Base-by-base conservation (phyloP, 2,888 invertebrate species). In the Acronicta aceris region DNA sequence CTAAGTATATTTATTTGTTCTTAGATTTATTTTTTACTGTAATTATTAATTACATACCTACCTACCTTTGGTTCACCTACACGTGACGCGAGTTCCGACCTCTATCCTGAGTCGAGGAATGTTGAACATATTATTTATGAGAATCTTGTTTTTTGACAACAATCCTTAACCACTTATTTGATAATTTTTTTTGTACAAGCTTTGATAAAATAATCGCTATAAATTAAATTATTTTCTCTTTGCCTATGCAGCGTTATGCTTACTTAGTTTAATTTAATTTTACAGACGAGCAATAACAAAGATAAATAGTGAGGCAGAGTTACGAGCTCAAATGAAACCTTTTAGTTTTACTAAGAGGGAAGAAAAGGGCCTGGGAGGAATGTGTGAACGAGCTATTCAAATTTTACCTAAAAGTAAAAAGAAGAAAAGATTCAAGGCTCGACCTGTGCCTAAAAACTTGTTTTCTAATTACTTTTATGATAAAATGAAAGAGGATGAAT, bases 381-480 rank as follows among this genome's bases (percentile, higher is more conserved):
- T 88, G 38, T 94, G 94, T 57, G 90, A 93, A n/a, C 79, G 89
- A 55, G 92, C 86, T 0, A 69, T 79, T 4, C 81, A 88, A 30
- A 80, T 81, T 13, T 57, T 91, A 1, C 91, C 93, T 2, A 93
- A 94, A 64, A 77, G 79, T 38, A 95, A 81, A 78, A 95, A 88
- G 89, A 95, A 92, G 68, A 95, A 95, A 74, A 88, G 92, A 45
- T 97, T 97, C 80, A 95, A 91, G 78, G 97, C 97, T 0, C 96
- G 96, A 70, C 97, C 97, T 0, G 95, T 97, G 10, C 97, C 97
- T 0, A 96, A 95, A 81, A 96, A 96, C 85, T 88, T 97, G 21
- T 97, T 97, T 81, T 96, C 96, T 15, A 96, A 96, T 79, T 96
- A 96, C 68, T 95, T 97, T 77, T 97, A 97, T 70, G 95, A 96